Conservation (phyloP, 2,797 vertebrate species). For the Steatocranus sp. region DNA sequence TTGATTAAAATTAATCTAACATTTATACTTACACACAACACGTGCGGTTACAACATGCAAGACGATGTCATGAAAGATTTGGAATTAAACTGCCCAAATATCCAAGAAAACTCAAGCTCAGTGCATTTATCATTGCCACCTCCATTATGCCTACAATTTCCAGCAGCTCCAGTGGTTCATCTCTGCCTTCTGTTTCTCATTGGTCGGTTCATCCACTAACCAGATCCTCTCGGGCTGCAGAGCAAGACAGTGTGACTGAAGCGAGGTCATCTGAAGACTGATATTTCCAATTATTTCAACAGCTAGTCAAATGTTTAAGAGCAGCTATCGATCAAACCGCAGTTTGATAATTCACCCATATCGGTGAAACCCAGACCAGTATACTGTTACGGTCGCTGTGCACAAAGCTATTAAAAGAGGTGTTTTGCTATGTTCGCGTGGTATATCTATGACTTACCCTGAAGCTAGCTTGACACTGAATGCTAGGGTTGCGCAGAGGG, state of each 20-base stretch:
- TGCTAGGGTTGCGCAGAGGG: slow-evolving; percentile 48
- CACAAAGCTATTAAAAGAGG: slow-evolving; percentile 39
- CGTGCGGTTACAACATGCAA: background rate
- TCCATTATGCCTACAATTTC: slow-evolving; percentile 22
- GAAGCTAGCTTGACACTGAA: slow-evolving; percentile 65
- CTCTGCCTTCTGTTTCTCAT: slow-evolving; percentile 58
- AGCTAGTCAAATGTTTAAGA: slow-evolving; percentile 36
- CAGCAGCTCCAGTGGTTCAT: slow-evolving; percentile 22
- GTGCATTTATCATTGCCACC: slow-evolving; percentile 22
- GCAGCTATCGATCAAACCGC: background rate
- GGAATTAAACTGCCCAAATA: slow-evolving; percentile 21
- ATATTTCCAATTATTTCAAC: slow-evolving; percentile 9
- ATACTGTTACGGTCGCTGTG: slow-evolving; percentile 22
- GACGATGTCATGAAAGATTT: slow-evolving; percentile 20
- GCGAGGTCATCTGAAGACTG: slow-evolving; percentile 34
- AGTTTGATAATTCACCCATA: slow-evolving; percentile 34
- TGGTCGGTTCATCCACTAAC: slow-evolving; percentile 34
- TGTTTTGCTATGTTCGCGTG: slow-evolving; percentile 35
- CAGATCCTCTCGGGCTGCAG: slow-evolving; percentile 29
- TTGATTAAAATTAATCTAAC: slow-evolving; percentile 22
- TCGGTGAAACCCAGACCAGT: slow-evolving; percentile 27
- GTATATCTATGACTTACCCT: slow-evolving; percentile 45
- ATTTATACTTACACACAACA: slow-evolving; percentile 34
- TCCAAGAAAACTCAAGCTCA: slow-evolving; percentile 1
- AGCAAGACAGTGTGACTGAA: slow-evolving; percentile 25